Evolutionary conservation across 2,113 vertebrate genomes (phyloP).

Genomic region (Myrmecobius fasciatus): DNA sequence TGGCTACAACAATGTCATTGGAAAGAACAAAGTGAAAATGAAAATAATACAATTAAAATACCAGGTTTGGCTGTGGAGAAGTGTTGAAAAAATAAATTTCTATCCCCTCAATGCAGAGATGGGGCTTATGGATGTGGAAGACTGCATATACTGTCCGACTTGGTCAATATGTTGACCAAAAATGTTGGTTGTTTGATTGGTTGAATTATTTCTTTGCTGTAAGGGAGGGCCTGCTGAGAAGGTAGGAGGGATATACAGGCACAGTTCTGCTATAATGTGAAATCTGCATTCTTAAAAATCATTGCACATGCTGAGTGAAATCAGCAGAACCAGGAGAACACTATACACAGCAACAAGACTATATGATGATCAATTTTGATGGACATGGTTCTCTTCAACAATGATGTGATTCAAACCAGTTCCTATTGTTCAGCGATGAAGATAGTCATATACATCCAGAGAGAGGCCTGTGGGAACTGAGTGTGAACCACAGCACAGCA

Average conservation of each 20-base stretch:
- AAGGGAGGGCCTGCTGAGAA: background rate
- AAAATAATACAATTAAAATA: background rate
- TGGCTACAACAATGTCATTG: background rate
- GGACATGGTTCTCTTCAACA: no score
- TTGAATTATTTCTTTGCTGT: background rate
- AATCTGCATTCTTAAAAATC: background rate
- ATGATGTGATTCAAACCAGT: no score
- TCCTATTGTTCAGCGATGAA: no score
- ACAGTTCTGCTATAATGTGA: background rate
- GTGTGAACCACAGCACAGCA: no score
- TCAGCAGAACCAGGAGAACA: no score
- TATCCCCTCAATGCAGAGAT: background rate
- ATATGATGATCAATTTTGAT: no score
- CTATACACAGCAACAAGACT: no score
- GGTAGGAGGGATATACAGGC: background rate
- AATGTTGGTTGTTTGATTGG: background rate
- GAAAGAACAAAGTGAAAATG: background rate
- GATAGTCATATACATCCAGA: no score
- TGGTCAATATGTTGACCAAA: background rate
- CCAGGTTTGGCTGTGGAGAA: background rate
- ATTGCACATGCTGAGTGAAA: no score
- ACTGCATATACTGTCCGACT: background rate
- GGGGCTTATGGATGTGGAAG: background rate
- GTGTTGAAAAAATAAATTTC: background rate
- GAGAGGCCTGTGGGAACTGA: no score